Percentiles rank a stretch among this genome's conserved stretches.
phyloP scores from a whole-genome alignment of 2,113 vertebrate genomes.

The Riparia riparia region DNA sequence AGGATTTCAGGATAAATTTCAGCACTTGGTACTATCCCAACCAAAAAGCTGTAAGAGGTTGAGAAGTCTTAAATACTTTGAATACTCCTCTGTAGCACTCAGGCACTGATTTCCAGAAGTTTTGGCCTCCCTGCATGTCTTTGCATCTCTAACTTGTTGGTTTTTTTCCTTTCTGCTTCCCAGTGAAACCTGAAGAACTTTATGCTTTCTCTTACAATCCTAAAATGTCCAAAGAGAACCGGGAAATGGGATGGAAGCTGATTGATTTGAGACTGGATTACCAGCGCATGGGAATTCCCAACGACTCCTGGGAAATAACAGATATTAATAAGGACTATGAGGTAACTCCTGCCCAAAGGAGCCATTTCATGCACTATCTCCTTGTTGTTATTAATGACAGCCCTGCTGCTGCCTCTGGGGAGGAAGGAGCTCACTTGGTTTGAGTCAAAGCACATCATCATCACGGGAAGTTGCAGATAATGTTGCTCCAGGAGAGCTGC shows the following conservation, averaged over 20 bases:
- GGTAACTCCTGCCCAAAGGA: conserved; percentile 68
- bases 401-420: background rate
- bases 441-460: background rate
- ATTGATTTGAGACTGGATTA: conserved; percentile 79
- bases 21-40: background rate
- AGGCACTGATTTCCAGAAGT: background rate
- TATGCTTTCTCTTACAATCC: conserved; percentile 86
- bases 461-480: background rate
- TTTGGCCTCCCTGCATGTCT: background rate
- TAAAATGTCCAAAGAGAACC: conserved; percentile 75
- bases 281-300: conserved; percentile 82
- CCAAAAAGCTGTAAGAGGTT: background rate
- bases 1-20: background rate
- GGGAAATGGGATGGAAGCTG: conserved; percentile 78
- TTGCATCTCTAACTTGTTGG: background rate
- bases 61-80: background rate
- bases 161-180: background rate
- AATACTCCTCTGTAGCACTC: background rate
- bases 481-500: background rate
- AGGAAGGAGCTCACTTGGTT: background rate
- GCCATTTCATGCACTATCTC: background rate
- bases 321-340: conserved; percentile 81
- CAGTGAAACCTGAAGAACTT: conserved; percentile 80
- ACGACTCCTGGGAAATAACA: conserved; percentile 78
- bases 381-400: background rate